Base-by-base conservation (phyloP, 2,888 invertebrate species). In the Lasioglossum vierecki region DNA sequence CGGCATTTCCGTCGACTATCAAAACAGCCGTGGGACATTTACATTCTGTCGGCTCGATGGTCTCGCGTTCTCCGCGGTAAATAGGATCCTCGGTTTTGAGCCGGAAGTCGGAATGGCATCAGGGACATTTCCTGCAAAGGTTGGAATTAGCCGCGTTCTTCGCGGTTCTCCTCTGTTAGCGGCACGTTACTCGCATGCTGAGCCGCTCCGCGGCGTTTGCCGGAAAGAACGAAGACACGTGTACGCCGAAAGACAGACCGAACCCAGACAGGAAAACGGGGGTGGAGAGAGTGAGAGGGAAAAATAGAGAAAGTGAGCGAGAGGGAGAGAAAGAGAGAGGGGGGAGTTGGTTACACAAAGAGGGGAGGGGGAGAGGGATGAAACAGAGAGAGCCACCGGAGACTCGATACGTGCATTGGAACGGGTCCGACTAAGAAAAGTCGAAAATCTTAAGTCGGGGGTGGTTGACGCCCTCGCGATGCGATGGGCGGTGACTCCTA, bases 361-460 rank as follows among this genome's bases (percentile, higher is more conserved):
- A 44, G 9, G 53, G n/a, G 3, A 9, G n/a, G 9, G 8, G 3
- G 8, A 8, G 2, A 72, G 75, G 70, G 78, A 76, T 49, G 79
- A 78, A 79, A 80, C 72, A 74, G 80, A 74, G 79, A 81, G 60
- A 35, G 85, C 46, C 66, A 66, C 53, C 66, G 35, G 70, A 66
- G 77, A 75, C 53, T 60, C 60, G 60, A 60, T 60, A 73, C 73
- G 82, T 46, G 82, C 35, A 39, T 68, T 71, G 81, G 84, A 82
- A 80, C 82, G 82, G 88, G 82, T 77, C 76, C 76, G 86, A 82
- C 86, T 86, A 85, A 91, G 92, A 91, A 92, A 94, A 94, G 93
- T 94, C 93, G 93, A 94, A 94, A 94, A 94, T 95, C 95, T 95
- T 95, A 95, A 94, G 94, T 93, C 93, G 91, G 89, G 80, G 88